phyloP scores from a whole-genome alignment of 2,797 vertebrate genomes.

The Phoeniculus purpureus region DNA sequence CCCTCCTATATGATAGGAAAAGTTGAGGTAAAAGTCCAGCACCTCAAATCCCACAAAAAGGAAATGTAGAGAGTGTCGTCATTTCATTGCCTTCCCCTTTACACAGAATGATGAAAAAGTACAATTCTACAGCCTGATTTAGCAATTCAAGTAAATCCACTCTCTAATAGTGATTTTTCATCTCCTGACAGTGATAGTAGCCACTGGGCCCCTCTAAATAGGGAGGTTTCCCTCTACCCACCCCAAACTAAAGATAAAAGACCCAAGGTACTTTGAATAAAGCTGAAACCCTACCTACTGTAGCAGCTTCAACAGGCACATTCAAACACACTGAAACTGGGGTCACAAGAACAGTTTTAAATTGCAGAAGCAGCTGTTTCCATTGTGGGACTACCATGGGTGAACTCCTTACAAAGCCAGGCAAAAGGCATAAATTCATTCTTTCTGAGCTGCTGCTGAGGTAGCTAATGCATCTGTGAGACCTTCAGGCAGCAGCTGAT shows the following conservation, averaged over 20 bases:
- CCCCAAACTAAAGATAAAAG: not conserved
- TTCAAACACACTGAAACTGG: not conserved
- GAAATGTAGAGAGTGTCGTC: not conserved
- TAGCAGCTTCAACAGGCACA: not conserved
- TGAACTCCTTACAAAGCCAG: not conserved
- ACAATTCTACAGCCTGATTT: not conserved
- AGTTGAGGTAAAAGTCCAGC: not conserved
- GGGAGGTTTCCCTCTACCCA: not conserved
- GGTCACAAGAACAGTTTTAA: not conserved
- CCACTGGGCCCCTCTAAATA: not conserved
- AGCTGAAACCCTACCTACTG: not conserved
- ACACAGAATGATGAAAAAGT: not conserved
- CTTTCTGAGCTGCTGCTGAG: not conserved
- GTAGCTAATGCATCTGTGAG: not conserved
- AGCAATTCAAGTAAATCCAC: not conserved
- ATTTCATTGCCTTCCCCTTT: not conserved
- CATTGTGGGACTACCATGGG: not conserved
- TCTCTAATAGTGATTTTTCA: not conserved
- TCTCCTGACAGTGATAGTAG: not conserved
- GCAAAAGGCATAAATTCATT: not conserved
- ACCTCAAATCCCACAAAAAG: not conserved
- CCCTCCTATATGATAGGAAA: not conserved
- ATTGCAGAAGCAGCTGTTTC: not conserved
- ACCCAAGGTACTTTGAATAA: not conserved
- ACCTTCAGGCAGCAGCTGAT: not conserved